phyloP scores from a whole-genome alignment of 1,140 invertebrate genomes.

The Megalonaias nervosa region DNA sequence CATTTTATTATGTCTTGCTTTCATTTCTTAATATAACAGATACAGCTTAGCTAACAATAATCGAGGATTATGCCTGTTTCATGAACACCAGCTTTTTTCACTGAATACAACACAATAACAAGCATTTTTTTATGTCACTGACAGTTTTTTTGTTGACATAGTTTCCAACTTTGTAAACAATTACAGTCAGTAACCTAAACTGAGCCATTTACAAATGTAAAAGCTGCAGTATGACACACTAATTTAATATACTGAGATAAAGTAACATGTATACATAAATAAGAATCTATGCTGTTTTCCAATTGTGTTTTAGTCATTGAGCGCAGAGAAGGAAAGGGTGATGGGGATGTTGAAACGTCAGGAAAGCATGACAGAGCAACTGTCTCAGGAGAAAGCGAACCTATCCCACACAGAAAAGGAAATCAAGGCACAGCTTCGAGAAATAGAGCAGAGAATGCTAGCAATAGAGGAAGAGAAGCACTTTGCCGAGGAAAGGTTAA shows the following conservation, averaged over 20 bases:
- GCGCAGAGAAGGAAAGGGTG: slow-evolving; percentile 48
- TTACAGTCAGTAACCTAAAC: too few species aligned
- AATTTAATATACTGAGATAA: too few species aligned
- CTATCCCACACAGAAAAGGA: slow-evolving; percentile 46
- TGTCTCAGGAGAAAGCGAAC: slow-evolving; percentile 47
- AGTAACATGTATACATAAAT: too few species aligned
- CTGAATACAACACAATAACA: too few species aligned
- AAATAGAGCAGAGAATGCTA: slow-evolving; percentile 49
- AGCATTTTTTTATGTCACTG: too few species aligned
- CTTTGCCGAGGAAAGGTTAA: slow-evolving; percentile 55
- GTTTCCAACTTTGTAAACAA: neutral
- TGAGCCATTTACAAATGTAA: too few species aligned
- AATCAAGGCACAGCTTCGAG: slow-evolving; percentile 42
- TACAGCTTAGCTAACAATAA: too few species aligned
- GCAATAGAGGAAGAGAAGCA: slow-evolving; percentile 47
- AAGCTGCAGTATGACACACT: too few species aligned
- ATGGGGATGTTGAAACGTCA: slow-evolving; percentile 38
- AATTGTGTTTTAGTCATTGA: slow-evolving; percentile 36
- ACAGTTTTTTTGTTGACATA: neutral
- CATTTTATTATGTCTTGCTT: too few species aligned
- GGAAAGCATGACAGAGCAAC: slow-evolving; percentile 40
- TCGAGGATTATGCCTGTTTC: too few species aligned
- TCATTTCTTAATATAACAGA: too few species aligned
- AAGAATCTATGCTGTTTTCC: neutral
- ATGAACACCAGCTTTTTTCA: too few species aligned